Evolutionary conservation across 2,888 invertebrate genomes (phyloP).

Genomic region (Candidula unifasciata): DNA sequence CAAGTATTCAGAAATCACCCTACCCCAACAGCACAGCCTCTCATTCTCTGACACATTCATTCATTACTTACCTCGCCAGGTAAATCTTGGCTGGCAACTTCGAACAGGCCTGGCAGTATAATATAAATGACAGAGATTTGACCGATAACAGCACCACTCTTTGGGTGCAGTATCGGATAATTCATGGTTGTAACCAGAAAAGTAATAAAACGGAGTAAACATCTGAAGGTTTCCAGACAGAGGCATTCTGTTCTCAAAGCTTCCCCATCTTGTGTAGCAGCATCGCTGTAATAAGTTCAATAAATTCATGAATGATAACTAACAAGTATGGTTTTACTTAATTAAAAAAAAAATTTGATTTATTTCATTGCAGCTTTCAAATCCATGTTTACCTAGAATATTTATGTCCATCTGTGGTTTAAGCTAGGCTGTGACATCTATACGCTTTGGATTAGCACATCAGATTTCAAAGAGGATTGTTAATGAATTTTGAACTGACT

Average conservation of each 20-base stretch:
- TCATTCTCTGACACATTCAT: not conserved
- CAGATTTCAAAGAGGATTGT: too few species aligned
- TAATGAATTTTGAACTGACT: too few species aligned
- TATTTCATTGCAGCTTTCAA: too few species aligned
- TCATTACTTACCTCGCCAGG: not conserved
- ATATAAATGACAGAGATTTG: constrained; percentile 45
- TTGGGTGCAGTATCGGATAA: constrained; percentile 40
- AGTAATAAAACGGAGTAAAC: constrained; percentile 8
- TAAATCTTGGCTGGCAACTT: not conserved
- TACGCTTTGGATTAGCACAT: too few species aligned
- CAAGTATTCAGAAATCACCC: too few species aligned
- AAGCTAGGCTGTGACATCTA: too few species aligned
- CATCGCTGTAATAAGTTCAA: constrained; percentile 41
- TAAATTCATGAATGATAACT: not conserved
- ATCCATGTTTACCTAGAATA: too few species aligned
- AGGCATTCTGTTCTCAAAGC: constrained; percentile 27
- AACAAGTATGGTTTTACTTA: too few species aligned
- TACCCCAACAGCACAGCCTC: too few species aligned
- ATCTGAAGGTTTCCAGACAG: constrained; percentile 39
- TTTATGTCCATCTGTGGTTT: too few species aligned
- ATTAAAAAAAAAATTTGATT: too few species aligned
- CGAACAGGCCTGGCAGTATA: constrained; percentile 45
- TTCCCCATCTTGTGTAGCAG: constrained; percentile 36
- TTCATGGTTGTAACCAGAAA: not conserved
- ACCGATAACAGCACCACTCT: constrained; percentile 45